Evolutionary conservation across 2,113 vertebrate genomes (phyloP).

Genomic region (Otis tarda): DNA sequence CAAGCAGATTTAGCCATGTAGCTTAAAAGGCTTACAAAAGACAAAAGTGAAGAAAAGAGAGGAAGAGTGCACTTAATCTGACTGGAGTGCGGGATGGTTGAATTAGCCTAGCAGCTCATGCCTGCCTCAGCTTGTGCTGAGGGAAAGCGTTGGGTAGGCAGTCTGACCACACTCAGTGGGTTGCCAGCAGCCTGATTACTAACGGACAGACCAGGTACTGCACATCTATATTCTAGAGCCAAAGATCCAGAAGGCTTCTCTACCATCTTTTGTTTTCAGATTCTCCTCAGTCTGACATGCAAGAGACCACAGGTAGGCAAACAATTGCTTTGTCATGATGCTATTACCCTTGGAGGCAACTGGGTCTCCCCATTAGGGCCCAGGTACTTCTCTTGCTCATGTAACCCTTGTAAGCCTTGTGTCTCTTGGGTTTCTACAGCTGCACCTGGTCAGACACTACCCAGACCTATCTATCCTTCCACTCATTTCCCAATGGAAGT

Average conservation of each 20-base stretch:
- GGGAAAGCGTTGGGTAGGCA: neutral
- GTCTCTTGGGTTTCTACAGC: neutral
- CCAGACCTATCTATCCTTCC: neutral
- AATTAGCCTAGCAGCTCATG: neutral
- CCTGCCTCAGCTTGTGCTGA: neutral
- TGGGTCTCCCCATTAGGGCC: neutral
- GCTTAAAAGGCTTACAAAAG: neutral
- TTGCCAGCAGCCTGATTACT: neutral
- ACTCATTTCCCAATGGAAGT: neutral
- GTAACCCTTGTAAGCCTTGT: neutral
- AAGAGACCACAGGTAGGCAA: neutral
- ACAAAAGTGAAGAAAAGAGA: neutral
- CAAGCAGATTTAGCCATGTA: neutral
- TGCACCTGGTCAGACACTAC: neutral
- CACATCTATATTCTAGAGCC: neutral
- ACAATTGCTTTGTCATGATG: neutral
- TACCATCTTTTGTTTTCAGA: neutral
- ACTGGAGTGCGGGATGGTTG: neutral
- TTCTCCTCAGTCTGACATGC: neutral
- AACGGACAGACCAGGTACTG: neutral
- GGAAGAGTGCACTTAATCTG: neutral
- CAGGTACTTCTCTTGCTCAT: neutral
- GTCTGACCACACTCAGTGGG: accelerated
- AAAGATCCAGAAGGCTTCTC: neutral
- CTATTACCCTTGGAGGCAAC: neutral